A percentile compares a stretch with the other conserved stretches of the same genome.
Evolutionary conservation across 2,888 invertebrate species (phyloP).

Genomic region (Leptothorax acervorum): DNA sequence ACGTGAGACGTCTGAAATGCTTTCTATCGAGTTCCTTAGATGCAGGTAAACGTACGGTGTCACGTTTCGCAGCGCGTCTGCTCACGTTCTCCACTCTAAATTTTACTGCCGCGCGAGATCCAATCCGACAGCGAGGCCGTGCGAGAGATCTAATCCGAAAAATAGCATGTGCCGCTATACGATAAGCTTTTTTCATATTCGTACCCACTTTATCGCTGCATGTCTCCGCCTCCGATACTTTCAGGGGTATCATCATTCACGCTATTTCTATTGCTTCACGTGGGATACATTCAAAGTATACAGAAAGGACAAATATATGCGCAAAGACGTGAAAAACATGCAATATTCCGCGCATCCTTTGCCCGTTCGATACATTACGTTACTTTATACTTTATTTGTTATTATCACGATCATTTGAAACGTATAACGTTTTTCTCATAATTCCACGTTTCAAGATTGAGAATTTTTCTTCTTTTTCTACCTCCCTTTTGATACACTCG

Average conservation of each 20-base stretch:
- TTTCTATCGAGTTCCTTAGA: constrained; percentile 62
- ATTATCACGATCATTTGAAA: constrained; percentile 8
- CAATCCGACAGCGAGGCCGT: constrained; percentile 48
- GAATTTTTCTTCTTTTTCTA: background rate
- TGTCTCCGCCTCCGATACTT: constrained; percentile 22
- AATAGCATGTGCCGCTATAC: constrained; percentile 36
- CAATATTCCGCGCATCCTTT: background rate
- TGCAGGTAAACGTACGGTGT: constrained; percentile 58
- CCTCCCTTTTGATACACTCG: background rate
- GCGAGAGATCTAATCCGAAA: constrained; percentile 59
- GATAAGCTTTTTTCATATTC: constrained; percentile 37
- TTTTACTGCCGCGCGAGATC: constrained; percentile 66
- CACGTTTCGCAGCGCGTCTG: constrained; percentile 49
- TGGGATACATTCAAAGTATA: background rate
- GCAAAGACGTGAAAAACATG: background rate
- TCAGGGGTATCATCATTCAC: background rate
- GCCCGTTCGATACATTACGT: background rate
- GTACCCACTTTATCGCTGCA: constrained; percentile 3
- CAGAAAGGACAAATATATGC: background rate
- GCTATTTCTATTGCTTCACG: background rate
- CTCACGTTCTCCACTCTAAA: constrained; percentile 45
- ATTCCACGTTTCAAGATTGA: background rate
- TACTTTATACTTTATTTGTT: background rate
- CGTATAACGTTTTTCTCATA: background rate
- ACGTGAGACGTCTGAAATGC: constrained; percentile 50